Conservation (phyloP, 2,113 vertebrate species). For the Chloropsis cyanopogon region DNA sequence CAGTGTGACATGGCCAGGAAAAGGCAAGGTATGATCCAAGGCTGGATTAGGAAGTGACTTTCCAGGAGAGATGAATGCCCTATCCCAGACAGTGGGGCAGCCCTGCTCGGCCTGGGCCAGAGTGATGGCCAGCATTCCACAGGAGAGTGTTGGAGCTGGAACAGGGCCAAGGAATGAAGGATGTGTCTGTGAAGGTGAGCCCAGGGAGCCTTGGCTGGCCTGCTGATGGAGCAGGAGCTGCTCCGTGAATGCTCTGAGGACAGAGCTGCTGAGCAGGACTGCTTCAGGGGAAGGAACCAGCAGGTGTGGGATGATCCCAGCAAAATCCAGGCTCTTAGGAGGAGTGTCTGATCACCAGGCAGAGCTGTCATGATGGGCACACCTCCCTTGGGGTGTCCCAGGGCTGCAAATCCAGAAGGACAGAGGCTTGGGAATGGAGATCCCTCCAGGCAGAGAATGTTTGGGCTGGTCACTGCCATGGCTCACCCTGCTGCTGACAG, state of each 20-base stretch:
- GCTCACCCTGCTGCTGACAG: background rate
- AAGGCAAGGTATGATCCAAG: background rate
- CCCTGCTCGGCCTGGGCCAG: background rate
- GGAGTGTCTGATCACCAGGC: background rate
- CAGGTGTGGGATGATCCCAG: background rate
- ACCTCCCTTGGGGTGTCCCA: background rate
- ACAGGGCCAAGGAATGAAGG: background rate
- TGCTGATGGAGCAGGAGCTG: background rate
- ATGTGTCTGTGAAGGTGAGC: background rate
- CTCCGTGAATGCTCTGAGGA: background rate
- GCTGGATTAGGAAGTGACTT: background rate
- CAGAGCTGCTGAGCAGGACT: background rate
- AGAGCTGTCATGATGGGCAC: background rate
- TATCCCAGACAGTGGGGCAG: background rate
- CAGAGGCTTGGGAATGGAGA: background rate
- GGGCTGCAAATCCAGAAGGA: background rate
- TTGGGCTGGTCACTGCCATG: background rate
- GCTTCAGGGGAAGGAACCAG: background rate
- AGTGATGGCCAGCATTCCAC: background rate
- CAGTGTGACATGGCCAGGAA: background rate
- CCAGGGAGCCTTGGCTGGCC: background rate
- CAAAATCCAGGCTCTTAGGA: background rate
- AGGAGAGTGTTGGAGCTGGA: background rate
- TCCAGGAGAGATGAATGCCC: background rate
- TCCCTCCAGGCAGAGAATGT: background rate